Conservation (phyloP, 2,888 invertebrate genomes). For the Subacronicta megacephala region DNA sequence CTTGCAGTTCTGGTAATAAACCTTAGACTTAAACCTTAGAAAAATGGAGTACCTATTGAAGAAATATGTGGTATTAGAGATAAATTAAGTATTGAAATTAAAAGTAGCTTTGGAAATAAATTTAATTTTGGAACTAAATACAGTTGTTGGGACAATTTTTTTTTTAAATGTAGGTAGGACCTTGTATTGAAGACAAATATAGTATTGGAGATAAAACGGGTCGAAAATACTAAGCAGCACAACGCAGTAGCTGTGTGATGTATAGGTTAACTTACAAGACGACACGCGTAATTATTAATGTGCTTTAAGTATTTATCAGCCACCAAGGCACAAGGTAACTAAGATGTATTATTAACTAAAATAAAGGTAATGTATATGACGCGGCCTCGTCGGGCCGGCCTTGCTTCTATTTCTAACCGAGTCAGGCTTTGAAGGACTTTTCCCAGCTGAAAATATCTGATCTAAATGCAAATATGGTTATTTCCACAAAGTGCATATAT, state of each 20-base stretch:
- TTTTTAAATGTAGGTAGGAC: too few relatives aligned
- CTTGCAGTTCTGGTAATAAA: too few relatives aligned
- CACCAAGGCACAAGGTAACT: constrained; percentile 27
- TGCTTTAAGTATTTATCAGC: constrained; percentile 31
- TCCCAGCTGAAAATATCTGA: constrained; percentile 73
- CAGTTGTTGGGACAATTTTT: too few relatives aligned
- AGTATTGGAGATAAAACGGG: too few relatives aligned
- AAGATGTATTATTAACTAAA: constrained; percentile 61
- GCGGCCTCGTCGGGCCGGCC: constrained; percentile 71
- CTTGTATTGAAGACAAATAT: too few relatives aligned
- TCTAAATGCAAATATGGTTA: constrained; percentile 77
- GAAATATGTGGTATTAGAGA: too few relatives aligned
- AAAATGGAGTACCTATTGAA: too few relatives aligned
- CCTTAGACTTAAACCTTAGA: too few relatives aligned
- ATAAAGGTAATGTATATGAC: constrained; percentile 51
- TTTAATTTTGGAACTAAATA: too few relatives aligned
- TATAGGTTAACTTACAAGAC: constrained; percentile 35
- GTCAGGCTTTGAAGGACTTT: constrained; percentile 73
- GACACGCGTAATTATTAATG: constrained; percentile 27
- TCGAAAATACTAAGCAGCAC: constrained; percentile 59
- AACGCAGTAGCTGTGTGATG: constrained; percentile 23
- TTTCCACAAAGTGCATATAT: constrained; percentile 64
- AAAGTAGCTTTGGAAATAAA: too few relatives aligned
- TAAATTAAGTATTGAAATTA: too few relatives aligned
- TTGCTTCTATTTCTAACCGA: constrained; percentile 79